Percentiles rank a stretch among this genome's conserved stretches.
phyloP scores from a whole-genome alignment of 2,888 invertebrate genomes.

The Nemotelus pantherinus region DNA sequence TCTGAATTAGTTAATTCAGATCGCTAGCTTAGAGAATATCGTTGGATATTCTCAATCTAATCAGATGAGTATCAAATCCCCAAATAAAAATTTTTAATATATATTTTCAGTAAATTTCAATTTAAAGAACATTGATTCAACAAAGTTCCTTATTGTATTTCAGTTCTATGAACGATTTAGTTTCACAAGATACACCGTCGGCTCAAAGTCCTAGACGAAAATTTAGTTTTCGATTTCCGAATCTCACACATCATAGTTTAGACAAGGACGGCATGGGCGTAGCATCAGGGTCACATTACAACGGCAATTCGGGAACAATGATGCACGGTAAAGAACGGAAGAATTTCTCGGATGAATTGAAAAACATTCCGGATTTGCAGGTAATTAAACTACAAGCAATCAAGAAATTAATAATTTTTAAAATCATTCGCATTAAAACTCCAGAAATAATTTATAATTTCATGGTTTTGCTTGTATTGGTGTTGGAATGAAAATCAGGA shows the following conservation, averaged over 20 bases:
- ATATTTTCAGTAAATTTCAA: too few species aligned
- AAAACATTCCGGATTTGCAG: slow-evolving; percentile 87
- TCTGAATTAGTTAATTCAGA: too few species aligned
- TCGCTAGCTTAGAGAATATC: too few species aligned
- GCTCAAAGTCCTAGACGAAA: slow-evolving; percentile 77
- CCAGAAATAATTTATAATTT: too few species aligned
- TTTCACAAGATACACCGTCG: slow-evolving; percentile 67
- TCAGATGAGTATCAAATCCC: too few species aligned
- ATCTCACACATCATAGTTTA: slow-evolving; percentile 55
- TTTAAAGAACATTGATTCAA: too few species aligned
- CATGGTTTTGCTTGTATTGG: background rate
- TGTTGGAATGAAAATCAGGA: slow-evolving; percentile 5
- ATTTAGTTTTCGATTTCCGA: slow-evolving; percentile 81
- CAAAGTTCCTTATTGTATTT: background rate
- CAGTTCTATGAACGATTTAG: slow-evolving; percentile 72
- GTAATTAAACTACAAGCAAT: slow-evolving; percentile 65
- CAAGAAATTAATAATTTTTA: slow-evolving; percentile 10
- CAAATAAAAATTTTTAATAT: too few species aligned
- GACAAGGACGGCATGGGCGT: slow-evolving; percentile 55
- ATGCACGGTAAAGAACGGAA: slow-evolving; percentile 67
- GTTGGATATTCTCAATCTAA: too few species aligned
- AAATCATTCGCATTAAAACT: too few species aligned
- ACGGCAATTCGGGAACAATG: slow-evolving; percentile 64
- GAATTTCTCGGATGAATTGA: slow-evolving; percentile 90
- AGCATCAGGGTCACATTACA: slow-evolving; percentile 50